Conservation (phyloP, 2,113 vertebrate species). For the Rostratula benghalensis region DNA sequence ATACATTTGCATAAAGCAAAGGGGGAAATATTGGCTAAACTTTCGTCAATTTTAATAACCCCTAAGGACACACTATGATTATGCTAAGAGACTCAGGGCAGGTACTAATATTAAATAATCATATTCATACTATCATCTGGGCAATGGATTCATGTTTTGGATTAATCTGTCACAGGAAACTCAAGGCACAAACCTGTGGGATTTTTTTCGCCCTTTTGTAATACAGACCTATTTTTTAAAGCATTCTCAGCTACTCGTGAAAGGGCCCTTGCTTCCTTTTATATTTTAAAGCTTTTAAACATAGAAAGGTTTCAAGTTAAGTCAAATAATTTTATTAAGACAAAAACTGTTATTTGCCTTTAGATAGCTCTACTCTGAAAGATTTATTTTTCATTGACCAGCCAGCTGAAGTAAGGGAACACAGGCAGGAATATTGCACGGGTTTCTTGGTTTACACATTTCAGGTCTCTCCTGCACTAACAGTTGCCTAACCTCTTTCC, state of each 20-base stretch:
- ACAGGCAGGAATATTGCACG: not conserved
- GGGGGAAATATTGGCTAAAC: not conserved
- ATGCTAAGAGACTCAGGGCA: not conserved
- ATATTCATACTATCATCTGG: not conserved
- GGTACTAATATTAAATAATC: not conserved
- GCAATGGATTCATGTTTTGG: not conserved
- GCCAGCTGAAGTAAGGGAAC: not conserved
- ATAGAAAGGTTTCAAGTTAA: not conserved
- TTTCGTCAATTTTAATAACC: not conserved
- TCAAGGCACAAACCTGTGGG: not conserved
- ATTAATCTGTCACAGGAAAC: not conserved
- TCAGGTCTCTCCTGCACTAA: not conserved
- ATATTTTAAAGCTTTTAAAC: not conserved
- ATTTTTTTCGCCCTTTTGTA: not conserved
- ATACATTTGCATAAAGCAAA: not conserved
- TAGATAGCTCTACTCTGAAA: not conserved
- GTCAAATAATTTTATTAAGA: not conserved
- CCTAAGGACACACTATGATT: not conserved
- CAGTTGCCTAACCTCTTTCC: not conserved
- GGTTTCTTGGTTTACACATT: not conserved
- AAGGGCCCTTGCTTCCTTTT: not conserved
- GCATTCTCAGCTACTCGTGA: not conserved
- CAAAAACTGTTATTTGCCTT: not conserved
- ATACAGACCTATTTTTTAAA: not conserved
- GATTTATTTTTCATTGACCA: not conserved